Evolutionary conservation across 2,888 invertebrate genomes (phyloP).

Genomic region (Orchesella flavescens): DNA sequence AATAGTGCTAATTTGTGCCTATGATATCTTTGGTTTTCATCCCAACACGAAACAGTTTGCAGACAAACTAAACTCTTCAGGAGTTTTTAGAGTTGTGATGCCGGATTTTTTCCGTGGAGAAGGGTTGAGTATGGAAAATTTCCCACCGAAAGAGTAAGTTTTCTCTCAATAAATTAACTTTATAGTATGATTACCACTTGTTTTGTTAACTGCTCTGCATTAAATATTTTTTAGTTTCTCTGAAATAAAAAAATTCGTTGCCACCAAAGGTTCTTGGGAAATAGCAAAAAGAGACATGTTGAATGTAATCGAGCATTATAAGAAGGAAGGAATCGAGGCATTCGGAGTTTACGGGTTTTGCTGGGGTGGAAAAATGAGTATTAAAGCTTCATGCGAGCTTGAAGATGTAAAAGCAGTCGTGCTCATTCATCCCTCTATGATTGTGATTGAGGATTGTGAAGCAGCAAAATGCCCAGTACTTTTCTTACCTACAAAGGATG

Average conservation of each 20-base stretch:
- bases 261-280: conserved; percentile 64
- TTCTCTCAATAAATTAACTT: background rate
- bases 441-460: conserved; percentile 54
- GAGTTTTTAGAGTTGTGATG: conserved; percentile 64
- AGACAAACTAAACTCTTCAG: conserved; percentile 61
- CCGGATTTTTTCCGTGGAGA: conserved; percentile 68
- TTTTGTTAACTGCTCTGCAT: conserved; percentile 13
- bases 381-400: conserved; percentile 30
- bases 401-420: conserved; percentile 62
- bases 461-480: conserved; percentile 55
- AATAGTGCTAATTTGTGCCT: conserved; percentile 63
- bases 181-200: too few relatives aligned
- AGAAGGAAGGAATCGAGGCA: conserved; percentile 34
- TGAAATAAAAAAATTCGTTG: conserved; percentile 57
- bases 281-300: conserved; percentile 62
- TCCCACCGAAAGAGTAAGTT: conserved; percentile 65
- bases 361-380: conserved; percentile 57
- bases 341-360: conserved; percentile 64
- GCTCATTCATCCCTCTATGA: conserved; percentile 64
- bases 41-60: conserved; percentile 65
- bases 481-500: conserved; percentile 62
- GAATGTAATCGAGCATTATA: conserved; percentile 64
- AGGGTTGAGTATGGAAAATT: conserved; percentile 46
- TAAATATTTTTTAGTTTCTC: conserved; percentile 32
- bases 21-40: conserved; percentile 68